Evolutionary conservation across 2,797 vertebrate genomes (phyloP), one percentile per base, ranked within the genome.

Genomic region (Falco novaeseelandiae): DNA sequence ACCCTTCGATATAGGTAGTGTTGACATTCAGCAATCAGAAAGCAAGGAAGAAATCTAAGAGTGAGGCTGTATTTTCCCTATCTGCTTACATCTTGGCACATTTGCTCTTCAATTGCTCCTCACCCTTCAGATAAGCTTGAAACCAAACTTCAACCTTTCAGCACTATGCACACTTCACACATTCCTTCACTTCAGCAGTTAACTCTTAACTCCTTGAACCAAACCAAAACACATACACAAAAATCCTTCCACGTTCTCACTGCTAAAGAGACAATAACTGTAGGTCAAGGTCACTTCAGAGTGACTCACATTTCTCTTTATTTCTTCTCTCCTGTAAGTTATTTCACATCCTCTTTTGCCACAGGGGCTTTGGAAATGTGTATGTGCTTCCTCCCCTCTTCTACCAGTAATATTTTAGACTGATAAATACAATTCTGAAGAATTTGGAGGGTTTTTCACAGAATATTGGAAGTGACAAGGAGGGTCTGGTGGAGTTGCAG

Each of bases 171-270:
- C 76, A 91, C 91, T 95, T 97, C 87, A 91, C 91, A 95, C 87
- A 94, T 97, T 96, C 90, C 96, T 97, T 92, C 78, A 87, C 54
- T 84, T 94, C 87, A 95, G 61, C 89, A 84, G 91, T 95, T 95
- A 93, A 93, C 62, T 92, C 86, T 83, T 96, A 57, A 58, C 65
- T 92, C 52, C 85, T 96, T 91, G 80, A 91, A 83, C 42, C 66
- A 89, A 94, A 89, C 49, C 84, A 92, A 96, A 96, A 92, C 55
- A 94, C 38, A 62, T 30, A 93, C 34, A 89, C 42, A 78, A 58
- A 94, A 90, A 44, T 30, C 32, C 9, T 90, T 87, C 89, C 66
- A n/a, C 61, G 70, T 66, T 88, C 34, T 54, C 62, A 36, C 70
- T 93, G 84, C 63, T 87, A 55, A 93, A 93, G 74, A 94, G 81